phyloP scores from a whole-genome alignment of 2,797 vertebrate species.

The Linurgus olivaceus region DNA sequence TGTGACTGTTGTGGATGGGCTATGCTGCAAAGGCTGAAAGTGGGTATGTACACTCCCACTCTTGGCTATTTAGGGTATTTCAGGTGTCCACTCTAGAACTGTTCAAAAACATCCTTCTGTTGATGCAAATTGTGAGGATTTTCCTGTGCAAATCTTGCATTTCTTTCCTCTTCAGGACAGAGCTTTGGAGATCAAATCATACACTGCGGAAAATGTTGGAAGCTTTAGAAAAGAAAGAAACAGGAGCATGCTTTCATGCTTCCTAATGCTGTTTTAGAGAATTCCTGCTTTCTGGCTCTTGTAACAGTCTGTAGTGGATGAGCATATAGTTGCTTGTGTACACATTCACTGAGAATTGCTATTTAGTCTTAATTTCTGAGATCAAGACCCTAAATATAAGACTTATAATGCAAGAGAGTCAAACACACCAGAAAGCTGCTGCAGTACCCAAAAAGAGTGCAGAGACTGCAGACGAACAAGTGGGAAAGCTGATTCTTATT shows the following conservation, averaged over 20 bases:
- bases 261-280: not conserved
- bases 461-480: not conserved
- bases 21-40: not conserved
- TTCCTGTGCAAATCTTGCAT: not conserved
- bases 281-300: not conserved
- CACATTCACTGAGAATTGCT: not conserved
- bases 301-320: not conserved
- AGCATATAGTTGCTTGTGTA: not conserved
- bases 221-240: not conserved
- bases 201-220: accelerated
- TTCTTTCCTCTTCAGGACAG: not conserved
- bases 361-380: not conserved
- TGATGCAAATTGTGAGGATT: not conserved
- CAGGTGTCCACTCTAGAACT: not conserved
- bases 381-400: not conserved
- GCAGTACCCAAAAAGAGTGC: accelerated
- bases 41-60: not conserved
- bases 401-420: not conserved
- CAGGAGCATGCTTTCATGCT: not conserved
- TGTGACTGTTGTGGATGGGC: not conserved
- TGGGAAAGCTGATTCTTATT: not conserved
- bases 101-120: not conserved
- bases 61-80: not conserved
- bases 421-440: not conserved
- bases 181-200: not conserved